Evolutionary conservation across 2,888 invertebrate genomes (phyloP), one percentile per base, ranked within the genome.

Genomic region (Dynastes hyllus): DNA sequence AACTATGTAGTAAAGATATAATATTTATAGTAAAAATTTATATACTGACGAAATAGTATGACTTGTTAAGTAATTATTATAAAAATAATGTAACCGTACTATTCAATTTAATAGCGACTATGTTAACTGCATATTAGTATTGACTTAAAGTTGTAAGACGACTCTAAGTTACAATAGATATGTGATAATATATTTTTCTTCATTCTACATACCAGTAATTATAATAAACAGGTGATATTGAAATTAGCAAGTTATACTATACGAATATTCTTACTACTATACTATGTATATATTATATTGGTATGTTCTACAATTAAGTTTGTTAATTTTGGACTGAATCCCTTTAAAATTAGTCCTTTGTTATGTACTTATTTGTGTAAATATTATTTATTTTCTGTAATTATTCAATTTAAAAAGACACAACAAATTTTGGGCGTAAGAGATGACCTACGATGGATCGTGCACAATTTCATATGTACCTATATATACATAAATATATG

Each of bases 301-400:
- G 75, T 78, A 80, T 80, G 80, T 80, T 79, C 63, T 66, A 70
- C 61, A 70, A 76, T 70, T 81, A 79, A 53, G 79, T 81, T 79
- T 79, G 70, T 81, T 78, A 78, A 69, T 76, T 80, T 79, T 78
- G 78, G 80, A 80, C 78, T 76, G 71, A 76, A 63, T 37, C 71
- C 55, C 37, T 75, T 76, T 78, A 76, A 66, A 65, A 69, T 78
- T 82, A 75, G 81, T 81, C 82, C 79, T 81, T 84, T 84, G 83
- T 84, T 84, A 84, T 84, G 84, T 83, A 84, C 83, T 84, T 84
- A 83, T 81, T 82, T 81, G 81, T 84, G 84, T 84, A 84, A 81
- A 84, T 84, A 84, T 82, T 84, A 84, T 84, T 84, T 83, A 83
- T 84, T 84, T 82, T 80, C 81, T 67, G 78, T 78, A 78, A 75